Base-by-base conservation (phyloP, 2,797 vertebrate species). In the Chaunax sp. region DNA sequence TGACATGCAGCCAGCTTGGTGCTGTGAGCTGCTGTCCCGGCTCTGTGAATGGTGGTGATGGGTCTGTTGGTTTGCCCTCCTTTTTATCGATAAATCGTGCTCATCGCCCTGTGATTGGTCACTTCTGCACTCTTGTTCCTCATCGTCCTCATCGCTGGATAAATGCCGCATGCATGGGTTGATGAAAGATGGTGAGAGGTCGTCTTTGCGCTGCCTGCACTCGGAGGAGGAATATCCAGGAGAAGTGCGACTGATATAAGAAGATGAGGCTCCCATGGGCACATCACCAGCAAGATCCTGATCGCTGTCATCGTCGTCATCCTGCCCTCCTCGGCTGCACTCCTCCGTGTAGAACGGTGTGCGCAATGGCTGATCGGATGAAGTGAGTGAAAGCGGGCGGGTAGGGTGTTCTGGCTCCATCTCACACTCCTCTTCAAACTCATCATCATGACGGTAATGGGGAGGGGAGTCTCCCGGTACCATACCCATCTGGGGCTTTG, bases 111-210 rank as follows among this genome's bases (percentile, higher is more conserved):
- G 92, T 0, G 92, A 94, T 13, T 92, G 92, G 67, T 93, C 93
- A 26, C 90, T 93, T 50, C 90, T 89, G 1, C 90, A 90, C 18
- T 93, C 95, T 59, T 94, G 89, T 6, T 95, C 95, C 6, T 95
- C 93, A 5, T 96, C 96, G 3, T 96, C 95, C 15, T 98, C 96
- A 0, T 97, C 96, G 7, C 92, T 94, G 19, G 94, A 96, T 26
- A 96, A 82, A 58, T 92, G 95, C 3, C 94, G 93, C 75, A 95
- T 95, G 81, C 94, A 94, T 0, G 97, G 97, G 81, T 98, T 99
- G 80, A 99, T 96, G 82, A 99, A 99, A 13, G 98, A 97, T 6
- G 98, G 98, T 0, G 98, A 99, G 23, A 98, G 94, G 81, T 98
- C 98, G 33, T 95, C 94, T 72, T 94, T 94, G 62, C 92, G 92